Evolutionary conservation across 2,113 vertebrate species (phyloP).

Genomic region (Megaceryle torquata): DNA sequence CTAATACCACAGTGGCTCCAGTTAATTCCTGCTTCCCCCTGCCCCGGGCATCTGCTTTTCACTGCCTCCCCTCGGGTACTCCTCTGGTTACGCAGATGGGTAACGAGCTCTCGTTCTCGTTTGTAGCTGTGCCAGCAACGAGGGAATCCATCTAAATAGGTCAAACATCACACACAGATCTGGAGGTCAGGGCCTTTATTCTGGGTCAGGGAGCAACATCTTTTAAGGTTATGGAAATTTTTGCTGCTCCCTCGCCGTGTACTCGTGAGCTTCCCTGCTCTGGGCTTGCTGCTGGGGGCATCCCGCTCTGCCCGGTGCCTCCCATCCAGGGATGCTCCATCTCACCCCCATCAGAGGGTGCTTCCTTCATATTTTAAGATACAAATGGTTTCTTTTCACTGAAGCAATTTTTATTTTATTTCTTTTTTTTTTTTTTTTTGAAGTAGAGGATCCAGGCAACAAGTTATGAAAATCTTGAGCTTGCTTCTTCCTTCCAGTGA

Average conservation of each 20-base stretch:
- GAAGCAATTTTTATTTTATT: too few species aligned
- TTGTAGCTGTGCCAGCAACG: not conserved
- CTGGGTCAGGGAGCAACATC: not conserved
- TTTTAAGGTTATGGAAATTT: not conserved
- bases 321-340: fast-evolving
- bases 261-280: fast-evolving
- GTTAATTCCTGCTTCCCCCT: not conserved
- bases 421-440: not conserved
- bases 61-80: not conserved
- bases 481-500: not conserved
- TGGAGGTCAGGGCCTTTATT: not conserved
- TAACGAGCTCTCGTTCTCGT: not conserved
- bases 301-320: fast-evolving
- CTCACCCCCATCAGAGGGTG: fast-evolving
- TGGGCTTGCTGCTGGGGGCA: not conserved
- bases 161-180: not conserved
- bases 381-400: not conserved
- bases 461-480: not conserved
- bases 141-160: not conserved
- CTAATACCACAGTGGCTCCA: fast-evolving
- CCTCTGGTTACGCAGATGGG: fast-evolving
- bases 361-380: not conserved
- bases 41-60: not conserved
- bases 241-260: fast-evolving
- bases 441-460: not conserved